Conservation (phyloP, 2,888 invertebrate species). For the Drosophila fungiperda region DNA sequence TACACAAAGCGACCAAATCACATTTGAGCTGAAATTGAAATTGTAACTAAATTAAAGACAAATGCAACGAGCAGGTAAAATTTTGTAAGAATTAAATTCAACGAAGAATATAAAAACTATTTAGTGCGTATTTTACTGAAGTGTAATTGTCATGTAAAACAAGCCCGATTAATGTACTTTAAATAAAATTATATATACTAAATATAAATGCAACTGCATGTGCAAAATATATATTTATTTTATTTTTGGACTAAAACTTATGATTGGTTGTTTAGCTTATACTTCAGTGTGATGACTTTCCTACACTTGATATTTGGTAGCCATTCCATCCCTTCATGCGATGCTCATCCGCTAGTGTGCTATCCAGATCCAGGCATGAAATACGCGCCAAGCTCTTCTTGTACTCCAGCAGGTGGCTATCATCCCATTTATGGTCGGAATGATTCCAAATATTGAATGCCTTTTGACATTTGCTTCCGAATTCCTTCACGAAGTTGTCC, state of each 20-base stretch:
- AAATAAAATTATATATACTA: slow-evolving; percentile 36
- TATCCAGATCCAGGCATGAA: slow-evolving; percentile 9
- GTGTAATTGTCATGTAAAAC: slow-evolving; percentile 42
- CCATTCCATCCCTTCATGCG: slow-evolving; percentile 17
- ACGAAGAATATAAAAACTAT: slow-evolving; percentile 12
- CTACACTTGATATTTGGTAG: slow-evolving; percentile 5
- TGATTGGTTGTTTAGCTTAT: not conserved
- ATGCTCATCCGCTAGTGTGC: slow-evolving; percentile 15
- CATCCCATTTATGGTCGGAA: not conserved
- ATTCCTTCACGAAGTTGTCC: not conserved
- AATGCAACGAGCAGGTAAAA: slow-evolving; percentile 37
- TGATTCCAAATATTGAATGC: not conserved
- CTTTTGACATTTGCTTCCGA: not conserved
- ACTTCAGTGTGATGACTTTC: not conserved
- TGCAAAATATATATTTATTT: slow-evolving; percentile 1
- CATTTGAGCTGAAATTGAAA: slow-evolving; percentile 49
- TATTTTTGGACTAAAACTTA: not conserved
- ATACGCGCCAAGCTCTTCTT: slow-evolving; percentile 9
- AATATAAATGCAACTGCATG: slow-evolving; percentile 18
- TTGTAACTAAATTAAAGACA: slow-evolving; percentile 9
- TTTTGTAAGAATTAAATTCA: slow-evolving; percentile 37
- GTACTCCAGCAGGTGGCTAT: not conserved
- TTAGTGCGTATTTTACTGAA: slow-evolving; percentile 37
- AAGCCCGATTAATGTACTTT: slow-evolving; percentile 27
- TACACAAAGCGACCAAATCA: slow-evolving; percentile 46